phyloP scores from a whole-genome alignment of 92 coral and sea anemone genomes.

The Parazoanthus swiftii region DNA sequence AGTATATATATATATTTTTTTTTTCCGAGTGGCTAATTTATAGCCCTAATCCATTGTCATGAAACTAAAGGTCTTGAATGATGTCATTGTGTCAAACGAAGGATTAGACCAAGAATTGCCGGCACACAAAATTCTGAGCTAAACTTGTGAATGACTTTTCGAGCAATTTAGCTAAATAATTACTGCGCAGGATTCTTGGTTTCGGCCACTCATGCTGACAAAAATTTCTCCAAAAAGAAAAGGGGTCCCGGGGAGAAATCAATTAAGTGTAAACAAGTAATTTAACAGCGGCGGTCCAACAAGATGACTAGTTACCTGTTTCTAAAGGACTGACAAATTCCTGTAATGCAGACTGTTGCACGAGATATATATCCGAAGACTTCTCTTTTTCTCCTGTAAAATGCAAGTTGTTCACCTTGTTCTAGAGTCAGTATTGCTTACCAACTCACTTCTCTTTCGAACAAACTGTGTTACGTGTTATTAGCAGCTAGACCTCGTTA shows the following conservation, averaged over 20 bases:
- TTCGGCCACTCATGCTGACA: background rate
- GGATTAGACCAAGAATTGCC: background rate
- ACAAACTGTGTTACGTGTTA: background rate
- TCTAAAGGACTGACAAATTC: slow-evolving; percentile 1
- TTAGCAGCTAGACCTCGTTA: slow-evolving; percentile 41
- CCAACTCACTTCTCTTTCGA: slow-evolving; percentile 23
- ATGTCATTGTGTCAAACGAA: slow-evolving; percentile 35
- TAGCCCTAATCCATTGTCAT: background rate
- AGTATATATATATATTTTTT: background rate
- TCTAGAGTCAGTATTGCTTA: background rate
- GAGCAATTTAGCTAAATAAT: background rate
- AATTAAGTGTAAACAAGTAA: background rate
- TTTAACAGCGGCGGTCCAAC: slow-evolving; percentile 36
- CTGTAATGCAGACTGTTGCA: background rate
- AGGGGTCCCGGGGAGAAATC: background rate
- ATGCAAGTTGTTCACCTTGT: background rate
- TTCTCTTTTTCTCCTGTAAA: slow-evolving; percentile 1
- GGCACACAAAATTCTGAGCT: background rate
- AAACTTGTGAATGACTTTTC: background rate
- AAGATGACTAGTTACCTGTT: slow-evolving; percentile 4
- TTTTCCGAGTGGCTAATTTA: background rate
- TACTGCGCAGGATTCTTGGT: background rate
- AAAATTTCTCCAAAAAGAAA: background rate
- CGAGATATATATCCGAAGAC: background rate
- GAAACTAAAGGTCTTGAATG: slow-evolving; percentile 33